A percentile compares a stretch with the other conserved stretches of the same genome.
Conservation (phyloP, 2,113 vertebrate genomes). For the Cyanoramphus novaezelandiae region DNA sequence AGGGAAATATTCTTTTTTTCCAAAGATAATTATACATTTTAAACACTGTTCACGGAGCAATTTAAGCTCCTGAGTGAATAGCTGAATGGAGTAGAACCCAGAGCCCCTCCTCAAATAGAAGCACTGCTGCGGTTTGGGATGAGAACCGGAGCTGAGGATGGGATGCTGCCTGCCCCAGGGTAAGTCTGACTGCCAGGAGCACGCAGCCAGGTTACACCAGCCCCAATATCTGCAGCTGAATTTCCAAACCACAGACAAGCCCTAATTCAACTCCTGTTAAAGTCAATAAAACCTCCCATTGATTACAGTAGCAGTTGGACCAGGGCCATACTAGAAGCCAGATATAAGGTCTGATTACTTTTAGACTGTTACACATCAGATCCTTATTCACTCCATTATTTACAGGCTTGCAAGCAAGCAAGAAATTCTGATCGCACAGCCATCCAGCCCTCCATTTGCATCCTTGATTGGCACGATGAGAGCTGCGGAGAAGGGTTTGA, state of each 20-base stretch:
- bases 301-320: not conserved
- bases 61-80: not conserved
- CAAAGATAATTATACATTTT: not conserved
- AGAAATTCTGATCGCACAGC: slow-evolving; percentile 72
- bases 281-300: slow-evolving; percentile 28
- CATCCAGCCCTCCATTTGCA: slow-evolving; percentile 65
- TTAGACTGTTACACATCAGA: slow-evolving; percentile 50
- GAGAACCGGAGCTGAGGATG: not conserved
- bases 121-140: not conserved
- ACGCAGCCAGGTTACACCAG: not conserved
- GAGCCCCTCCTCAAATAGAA: not conserved
- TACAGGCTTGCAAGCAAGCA: slow-evolving; percentile 62
- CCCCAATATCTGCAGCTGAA: slow-evolving; percentile 1
- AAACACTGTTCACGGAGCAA: not conserved
- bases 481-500: slow-evolving; percentile 39
- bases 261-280: slow-evolving; percentile 18
- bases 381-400: slow-evolving; percentile 59
- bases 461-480: slow-evolving; percentile 71
- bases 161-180: not conserved
- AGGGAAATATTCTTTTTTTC: not conserved
- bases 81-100: not conserved
- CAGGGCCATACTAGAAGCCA: slow-evolving; percentile 12
- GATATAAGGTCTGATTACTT: slow-evolving; percentile 60
- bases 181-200: not conserved
- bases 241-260: slow-evolving; percentile 2